phyloP scores from a whole-genome alignment of 2,888 invertebrate genomes.

The Drosophila merina region DNA sequence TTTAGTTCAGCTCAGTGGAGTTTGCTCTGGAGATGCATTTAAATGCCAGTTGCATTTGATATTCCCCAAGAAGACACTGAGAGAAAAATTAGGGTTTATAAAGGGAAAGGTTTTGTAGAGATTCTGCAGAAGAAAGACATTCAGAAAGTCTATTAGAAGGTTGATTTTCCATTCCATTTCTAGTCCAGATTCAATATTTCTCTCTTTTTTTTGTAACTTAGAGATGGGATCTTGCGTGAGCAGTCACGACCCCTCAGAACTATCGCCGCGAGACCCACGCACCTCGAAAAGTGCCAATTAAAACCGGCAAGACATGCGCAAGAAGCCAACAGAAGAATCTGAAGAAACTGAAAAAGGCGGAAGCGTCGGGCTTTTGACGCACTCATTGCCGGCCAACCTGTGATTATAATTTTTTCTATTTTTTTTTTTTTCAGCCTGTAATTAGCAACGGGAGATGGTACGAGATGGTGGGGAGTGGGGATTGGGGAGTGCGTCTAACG shows the following conservation, averaged over 20 bases:
- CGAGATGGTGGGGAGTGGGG: slow-evolving; percentile 1
- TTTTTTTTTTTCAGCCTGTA: slow-evolving; percentile 32
- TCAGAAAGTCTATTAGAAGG: too few relatives aligned
- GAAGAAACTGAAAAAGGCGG: slow-evolving; percentile 29
- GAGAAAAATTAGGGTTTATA: background rate
- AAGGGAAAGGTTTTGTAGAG: too few relatives aligned
- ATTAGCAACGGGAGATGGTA: slow-evolving; percentile 47
- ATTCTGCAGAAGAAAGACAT: too few relatives aligned
- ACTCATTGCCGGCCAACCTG: slow-evolving; percentile 53
- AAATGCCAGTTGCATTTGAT: slow-evolving; percentile 9
- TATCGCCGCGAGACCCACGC: slow-evolving; percentile 10
- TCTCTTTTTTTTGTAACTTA: background rate
- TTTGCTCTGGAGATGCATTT: slow-evolving; percentile 17
- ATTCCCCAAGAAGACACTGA: slow-evolving; percentile 4
- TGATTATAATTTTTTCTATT: slow-evolving; percentile 57
- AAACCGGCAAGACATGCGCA: slow-evolving; percentile 17
- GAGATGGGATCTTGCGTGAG: background rate
- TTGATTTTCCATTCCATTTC: too few relatives aligned
- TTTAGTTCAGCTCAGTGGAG: slow-evolving; percentile 40
- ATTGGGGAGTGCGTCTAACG: slow-evolving; percentile 69
- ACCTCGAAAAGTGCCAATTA: slow-evolving; percentile 23
- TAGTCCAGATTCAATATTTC: too few relatives aligned
- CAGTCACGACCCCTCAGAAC: background rate
- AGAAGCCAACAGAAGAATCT: background rate
- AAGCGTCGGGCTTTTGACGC: slow-evolving; percentile 57